Evolutionary conservation across 2,888 invertebrate species (phyloP).

Genomic region (Drosophila flavopinicola): DNA sequence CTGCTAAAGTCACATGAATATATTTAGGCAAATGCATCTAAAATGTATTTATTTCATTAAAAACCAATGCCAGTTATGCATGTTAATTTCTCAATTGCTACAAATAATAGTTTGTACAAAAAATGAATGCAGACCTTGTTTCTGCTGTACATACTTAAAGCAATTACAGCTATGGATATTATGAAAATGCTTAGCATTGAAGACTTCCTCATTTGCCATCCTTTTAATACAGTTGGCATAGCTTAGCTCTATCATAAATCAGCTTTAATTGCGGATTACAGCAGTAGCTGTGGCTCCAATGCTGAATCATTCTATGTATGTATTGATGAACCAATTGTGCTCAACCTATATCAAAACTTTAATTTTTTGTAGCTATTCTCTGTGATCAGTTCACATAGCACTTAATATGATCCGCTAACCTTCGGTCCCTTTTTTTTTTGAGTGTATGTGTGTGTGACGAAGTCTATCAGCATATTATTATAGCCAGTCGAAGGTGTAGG

Average conservation of each 20-base stretch:
- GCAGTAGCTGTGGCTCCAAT: slow-evolving; percentile 1
- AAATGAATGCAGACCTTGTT: not conserved
- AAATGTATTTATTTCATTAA: not conserved
- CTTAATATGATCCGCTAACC: slow-evolving; percentile 24
- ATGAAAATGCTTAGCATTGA: slow-evolving; percentile 19
- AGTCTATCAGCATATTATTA: slow-evolving; percentile 45
- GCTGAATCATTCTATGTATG: slow-evolving; percentile 25
- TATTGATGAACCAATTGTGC: slow-evolving; percentile 21
- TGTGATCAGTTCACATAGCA: slow-evolving; percentile 15
- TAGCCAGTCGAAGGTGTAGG: slow-evolving; percentile 30
- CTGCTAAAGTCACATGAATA: not conserved
- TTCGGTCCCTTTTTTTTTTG: slow-evolving; percentile 25
- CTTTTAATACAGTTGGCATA: slow-evolving; percentile 16
- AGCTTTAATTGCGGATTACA: slow-evolving; percentile 29
- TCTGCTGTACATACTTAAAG: not conserved
- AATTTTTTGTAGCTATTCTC: slow-evolving; percentile 8
- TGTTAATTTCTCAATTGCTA: no score
- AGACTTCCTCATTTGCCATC: slow-evolving; percentile 29
- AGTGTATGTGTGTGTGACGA: slow-evolving; percentile 4
- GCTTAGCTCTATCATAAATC: slow-evolving; percentile 11
- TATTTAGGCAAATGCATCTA: not conserved
- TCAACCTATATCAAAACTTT: not conserved
- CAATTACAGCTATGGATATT: not conserved
- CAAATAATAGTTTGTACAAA: no score
- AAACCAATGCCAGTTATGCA: not conserved